A percentile compares a stretch with the other conserved stretches of the same genome.
These are phyloP conservation scores for Wasmannia auropunctata DNA, from an alignment of 1,140 invertebrate species.

Conservation along the genomic window DNA sequence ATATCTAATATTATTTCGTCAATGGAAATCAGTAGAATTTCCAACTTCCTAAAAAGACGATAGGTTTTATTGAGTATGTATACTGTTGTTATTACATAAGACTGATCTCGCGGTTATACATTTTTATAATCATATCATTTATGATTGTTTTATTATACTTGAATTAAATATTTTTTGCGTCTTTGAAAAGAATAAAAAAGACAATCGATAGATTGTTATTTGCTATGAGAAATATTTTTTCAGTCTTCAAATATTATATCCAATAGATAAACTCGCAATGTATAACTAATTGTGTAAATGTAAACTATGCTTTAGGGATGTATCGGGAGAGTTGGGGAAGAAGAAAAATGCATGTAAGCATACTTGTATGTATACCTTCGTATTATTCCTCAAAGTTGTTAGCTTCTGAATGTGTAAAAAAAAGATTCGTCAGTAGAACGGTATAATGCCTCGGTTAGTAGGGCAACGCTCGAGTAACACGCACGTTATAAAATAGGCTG, in stretches of 20 bases:
- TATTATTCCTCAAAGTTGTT: not conserved
- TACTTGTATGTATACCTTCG: not conserved
- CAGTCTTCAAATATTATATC: not conserved
- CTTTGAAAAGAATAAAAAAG: not conserved
- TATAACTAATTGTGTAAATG: no score
- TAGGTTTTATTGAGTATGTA: not conserved
- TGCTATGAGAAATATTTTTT: not conserved
- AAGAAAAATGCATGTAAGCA: not conserved
- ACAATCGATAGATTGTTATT: not conserved
- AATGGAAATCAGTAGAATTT: not conserved
- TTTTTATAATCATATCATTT: no score
- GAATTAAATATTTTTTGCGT: not conserved
- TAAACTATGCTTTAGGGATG: not conserved
- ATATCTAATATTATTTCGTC: not conserved
- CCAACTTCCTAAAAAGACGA: not conserved
- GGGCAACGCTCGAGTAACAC: slow-evolving; percentile 30
- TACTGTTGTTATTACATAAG: not conserved
- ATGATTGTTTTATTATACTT: not conserved
- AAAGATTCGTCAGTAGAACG: slow-evolving; percentile 16
- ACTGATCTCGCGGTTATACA: not conserved
- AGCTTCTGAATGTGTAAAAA: not conserved
- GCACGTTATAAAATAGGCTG: slow-evolving; percentile 53
- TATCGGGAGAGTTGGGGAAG: not conserved
- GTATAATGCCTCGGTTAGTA: slow-evolving; percentile 51
- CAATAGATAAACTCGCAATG: not conserved